Evolutionary conservation across 2,888 invertebrate genomes (phyloP).

Genomic region (Sycophila texana): DNA sequence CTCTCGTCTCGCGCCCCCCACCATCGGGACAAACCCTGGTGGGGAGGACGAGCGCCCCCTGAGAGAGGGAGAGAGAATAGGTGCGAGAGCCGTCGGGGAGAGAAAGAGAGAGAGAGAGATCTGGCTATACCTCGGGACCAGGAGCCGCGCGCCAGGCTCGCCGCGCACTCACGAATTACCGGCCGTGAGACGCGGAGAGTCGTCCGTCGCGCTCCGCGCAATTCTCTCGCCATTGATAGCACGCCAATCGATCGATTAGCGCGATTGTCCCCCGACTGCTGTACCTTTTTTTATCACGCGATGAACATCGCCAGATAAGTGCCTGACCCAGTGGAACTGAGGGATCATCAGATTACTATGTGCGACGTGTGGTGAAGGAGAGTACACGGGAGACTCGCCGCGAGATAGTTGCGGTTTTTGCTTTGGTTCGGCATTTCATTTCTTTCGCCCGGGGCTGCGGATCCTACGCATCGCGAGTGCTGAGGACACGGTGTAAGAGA

Average conservation of each 20-base stretch:
- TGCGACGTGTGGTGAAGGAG: neutral
- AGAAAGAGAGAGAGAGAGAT: constrained; percentile 20
- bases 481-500: neutral
- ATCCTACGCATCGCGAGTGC: neutral
- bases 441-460: neutral
- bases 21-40: neutral
- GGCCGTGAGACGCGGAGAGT: constrained; percentile 51
- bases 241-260: constrained; percentile 22
- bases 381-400: neutral
- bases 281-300: neutral
- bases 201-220: neutral
- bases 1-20: neutral
- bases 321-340: constrained; percentile 36
- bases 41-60: neutral
- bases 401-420: neutral
- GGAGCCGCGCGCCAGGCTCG: constrained; percentile 42
- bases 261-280: neutral
- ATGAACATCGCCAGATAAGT: neutral
- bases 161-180: constrained; percentile 54
- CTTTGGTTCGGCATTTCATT: neutral
- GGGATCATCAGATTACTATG: neutral
- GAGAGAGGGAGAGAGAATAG: constrained; percentile 35
- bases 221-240: constrained; percentile 5
- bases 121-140: constrained; percentile 38
- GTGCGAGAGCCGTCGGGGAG: constrained; percentile 29